Conservation (phyloP, 2,797 vertebrate species). For the Spinibarbus caldwelli region DNA sequence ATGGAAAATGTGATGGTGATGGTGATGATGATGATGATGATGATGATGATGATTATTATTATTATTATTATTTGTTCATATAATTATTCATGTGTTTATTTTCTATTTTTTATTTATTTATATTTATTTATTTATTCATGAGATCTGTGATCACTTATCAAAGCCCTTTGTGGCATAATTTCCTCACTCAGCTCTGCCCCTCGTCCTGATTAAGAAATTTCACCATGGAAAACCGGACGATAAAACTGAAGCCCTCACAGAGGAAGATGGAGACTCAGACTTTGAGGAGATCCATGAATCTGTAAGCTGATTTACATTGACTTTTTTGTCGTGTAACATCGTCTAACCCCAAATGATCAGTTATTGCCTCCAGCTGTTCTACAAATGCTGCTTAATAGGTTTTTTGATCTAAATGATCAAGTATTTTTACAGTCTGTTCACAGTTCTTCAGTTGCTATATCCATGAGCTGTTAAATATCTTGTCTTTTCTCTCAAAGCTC, state of each 20-base stretch:
- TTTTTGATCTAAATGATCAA: neutral
- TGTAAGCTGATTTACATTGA: conserved; percentile 55
- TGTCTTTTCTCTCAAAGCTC: conserved; percentile 9
- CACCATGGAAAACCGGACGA: conserved; percentile 54
- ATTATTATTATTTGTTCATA: neutral
- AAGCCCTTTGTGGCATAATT: neutral
- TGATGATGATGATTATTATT: no score
- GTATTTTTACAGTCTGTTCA: neutral
- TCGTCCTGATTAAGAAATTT: conserved; percentile 72
- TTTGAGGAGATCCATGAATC: conserved; percentile 67
- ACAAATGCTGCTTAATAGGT: neutral
- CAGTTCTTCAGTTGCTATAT: neutral
- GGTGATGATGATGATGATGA: no score
- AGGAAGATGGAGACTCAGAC: conserved; percentile 69
- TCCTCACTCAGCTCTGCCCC: conserved; percentile 71
- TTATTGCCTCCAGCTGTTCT: neutral
- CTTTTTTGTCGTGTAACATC: neutral
- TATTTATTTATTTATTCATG: neutral
- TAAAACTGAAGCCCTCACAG: conserved; percentile 54
- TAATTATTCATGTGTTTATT: neutral
- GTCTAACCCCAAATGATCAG: neutral
- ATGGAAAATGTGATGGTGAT: neutral
- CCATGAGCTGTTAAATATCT: neutral
- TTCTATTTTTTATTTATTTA: neutral
- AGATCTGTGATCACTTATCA: neutral